Base-by-base conservation (phyloP, 2,797 vertebrate genomes). In the Chaetodon trifasciatus region DNA sequence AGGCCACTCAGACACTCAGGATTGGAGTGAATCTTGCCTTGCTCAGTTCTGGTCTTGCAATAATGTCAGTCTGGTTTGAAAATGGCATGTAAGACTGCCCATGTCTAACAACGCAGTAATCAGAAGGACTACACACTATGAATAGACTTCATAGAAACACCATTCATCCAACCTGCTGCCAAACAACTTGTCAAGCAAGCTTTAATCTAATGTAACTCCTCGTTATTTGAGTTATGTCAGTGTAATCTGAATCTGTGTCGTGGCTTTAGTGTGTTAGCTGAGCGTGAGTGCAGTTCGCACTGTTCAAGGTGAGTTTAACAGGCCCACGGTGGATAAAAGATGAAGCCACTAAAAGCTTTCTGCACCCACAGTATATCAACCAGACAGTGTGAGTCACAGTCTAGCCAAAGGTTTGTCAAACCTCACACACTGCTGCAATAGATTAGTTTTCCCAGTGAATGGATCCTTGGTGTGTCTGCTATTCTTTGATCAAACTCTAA, bases 331-430 rank as follows among this genome's bases (percentile, higher is more conserved):
- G 47, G 74, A 89, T 90, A 85, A 89, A 83, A 76, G 63, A 91
- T 75, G 56, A 81, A 78, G 63, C 74, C 68, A 73, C 70, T 88
- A 87, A 90, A 91, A 90, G 85, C 77, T 77, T 78, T 84, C 72
- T 76, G 56, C 69, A 76, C 68, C 79, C 70, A 88, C 57, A 66
- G 72, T 80, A 53, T 65, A 88, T 90, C 86, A 76, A 68, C 50
- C 64, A 67, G 81, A 81, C 76, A 85, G 53, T 21, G 69, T 56
- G 77, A 88, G 61, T 86, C 77, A 88, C 78, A 82, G 74, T 73
- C 70, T 23, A 58, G 81, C 70, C 76, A 79, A 80, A 82, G 49
- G 49, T 83, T 85, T 85, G 73, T 84, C 70, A 87, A 75, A 88
- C 70, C 70, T 76, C 53, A 78, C 77, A 81, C 76, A 66, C 47